These are phyloP conservation scores for Tragelaphus buxtoni DNA, from an alignment of 2,113 vertebrate species.

Conservation along the genomic window DNA sequence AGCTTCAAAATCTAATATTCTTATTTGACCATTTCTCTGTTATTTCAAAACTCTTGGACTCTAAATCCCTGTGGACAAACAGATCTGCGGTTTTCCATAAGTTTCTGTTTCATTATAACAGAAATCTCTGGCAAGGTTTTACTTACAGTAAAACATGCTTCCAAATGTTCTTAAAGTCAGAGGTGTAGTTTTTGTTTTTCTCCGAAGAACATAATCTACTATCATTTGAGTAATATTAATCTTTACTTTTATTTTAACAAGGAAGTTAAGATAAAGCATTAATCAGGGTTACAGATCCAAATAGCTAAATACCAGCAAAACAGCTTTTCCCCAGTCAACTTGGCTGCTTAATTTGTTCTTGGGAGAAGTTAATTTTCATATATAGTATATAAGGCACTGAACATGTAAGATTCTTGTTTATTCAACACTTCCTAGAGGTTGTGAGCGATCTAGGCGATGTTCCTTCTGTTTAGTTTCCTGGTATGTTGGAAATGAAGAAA, in stretches of 20 bases:
- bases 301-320: neutral
- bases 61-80: neutral
- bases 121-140: neutral
- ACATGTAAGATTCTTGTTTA: neutral
- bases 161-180: neutral
- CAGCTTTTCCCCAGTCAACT: neutral
- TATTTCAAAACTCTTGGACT: neutral
- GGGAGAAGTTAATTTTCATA: neutral
- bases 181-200: neutral
- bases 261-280: neutral
- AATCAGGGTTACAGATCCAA: neutral
- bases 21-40: neutral
- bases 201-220: neutral
- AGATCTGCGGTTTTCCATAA: neutral
- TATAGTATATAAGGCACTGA: neutral
- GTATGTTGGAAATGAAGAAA: neutral
- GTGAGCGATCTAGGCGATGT: neutral
- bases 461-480: neutral
- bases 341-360: neutral
- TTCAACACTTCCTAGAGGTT: neutral
- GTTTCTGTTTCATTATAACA: neutral
- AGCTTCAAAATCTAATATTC: neutral
- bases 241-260: slow-evolving; percentile 25
- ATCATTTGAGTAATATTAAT: neutral
- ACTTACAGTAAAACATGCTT: neutral